Evolutionary conservation across 2,888 invertebrate species (phyloP), one percentile per base, ranked within the genome.

Genomic region (Lochmaea crataegi): DNA sequence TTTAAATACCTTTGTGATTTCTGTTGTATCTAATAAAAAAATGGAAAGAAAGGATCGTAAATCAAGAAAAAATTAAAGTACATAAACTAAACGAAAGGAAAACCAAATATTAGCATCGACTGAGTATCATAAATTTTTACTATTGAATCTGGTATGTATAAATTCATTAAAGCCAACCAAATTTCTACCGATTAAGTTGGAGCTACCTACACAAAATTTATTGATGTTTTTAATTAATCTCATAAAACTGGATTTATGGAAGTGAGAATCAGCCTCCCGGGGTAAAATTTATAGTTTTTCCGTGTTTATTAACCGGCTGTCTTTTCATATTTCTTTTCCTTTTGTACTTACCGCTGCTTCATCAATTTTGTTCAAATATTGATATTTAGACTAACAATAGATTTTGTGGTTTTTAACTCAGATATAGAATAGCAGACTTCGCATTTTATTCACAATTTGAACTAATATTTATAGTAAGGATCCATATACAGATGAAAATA

Each of bases 201-300:
- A 53, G 48, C 70, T 74, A 67, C 70, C 76, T 74, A 74, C 71
- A 68, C 70, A 58, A 72, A 72, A 72, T 76, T 73, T 74, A 74
- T 75, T 38, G 71, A 70, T 58, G 68, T 71, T 76, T 76, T 77
- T 77, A 77, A 77, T 77, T 77, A 74, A 74, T 75, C 71, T 72
- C 64, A 60, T 69, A 69, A 68, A 65, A 66, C 32, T 61, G 72
- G 63, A 76, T 76, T 76, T 76, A 76, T 76, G 61, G 61, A 74
- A 71, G 71, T 67, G 72, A 74, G 57, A 72, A 73, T 73, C 61
- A 71, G 74, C 73, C 73, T 75, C 73, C 58, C 65, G 68, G 45
- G 64, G 71, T n/a, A 38, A 72, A 73, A 76, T 71, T 76, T 76
- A 71, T 73, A 71, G 57, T 53, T 63, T 68, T 71, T 71, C 71